These are phyloP conservation scores for Drosophila pallidifrons DNA, from an alignment of 1,140 invertebrate genomes.

Conservation along the genomic window DNA sequence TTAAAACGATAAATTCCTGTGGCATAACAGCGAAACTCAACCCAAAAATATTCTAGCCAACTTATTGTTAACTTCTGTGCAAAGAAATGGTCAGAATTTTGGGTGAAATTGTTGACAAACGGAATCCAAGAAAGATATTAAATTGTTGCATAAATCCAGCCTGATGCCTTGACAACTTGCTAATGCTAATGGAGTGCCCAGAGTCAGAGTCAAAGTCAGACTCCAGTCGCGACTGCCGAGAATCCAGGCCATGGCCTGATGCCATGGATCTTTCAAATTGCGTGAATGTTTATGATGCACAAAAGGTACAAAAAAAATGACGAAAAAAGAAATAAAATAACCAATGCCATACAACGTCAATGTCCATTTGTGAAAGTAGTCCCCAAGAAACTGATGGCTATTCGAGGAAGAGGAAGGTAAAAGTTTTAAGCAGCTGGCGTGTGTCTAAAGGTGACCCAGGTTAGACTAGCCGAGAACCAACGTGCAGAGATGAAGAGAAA, in stretches of 20 bases:
- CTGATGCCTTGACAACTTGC: constrained; percentile 37
- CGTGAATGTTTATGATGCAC: constrained; percentile 66
- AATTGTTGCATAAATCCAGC: constrained; percentile 28
- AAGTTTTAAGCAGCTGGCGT: constrained; percentile 73
- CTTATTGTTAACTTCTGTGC: too few relatives aligned
- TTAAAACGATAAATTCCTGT: not conserved
- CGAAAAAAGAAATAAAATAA: constrained; percentile 5
- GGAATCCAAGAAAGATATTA: constrained; percentile 18
- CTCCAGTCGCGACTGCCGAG: not conserved
- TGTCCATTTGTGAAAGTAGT: constrained; percentile 79
- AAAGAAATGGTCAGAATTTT: not conserved
- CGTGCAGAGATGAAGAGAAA: not conserved
- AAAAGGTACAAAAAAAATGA: constrained; percentile 24
- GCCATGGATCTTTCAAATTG: constrained; percentile 50
- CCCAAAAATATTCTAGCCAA: too few relatives aligned
- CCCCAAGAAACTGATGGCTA: constrained; percentile 58
- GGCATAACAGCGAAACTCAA: too few relatives aligned
- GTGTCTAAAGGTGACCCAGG: constrained; percentile 49
- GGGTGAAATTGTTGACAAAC: constrained; percentile 12
- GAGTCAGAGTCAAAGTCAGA: constrained; percentile 16
- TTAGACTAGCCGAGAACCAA: not conserved
- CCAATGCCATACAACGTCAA: constrained; percentile 71
- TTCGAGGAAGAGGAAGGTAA: constrained; percentile 7
- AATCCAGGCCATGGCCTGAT: constrained; percentile 25
- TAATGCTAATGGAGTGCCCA: constrained; percentile 72